These are phyloP conservation scores for Siphamia tubifer DNA, from an alignment of 2,113 vertebrate species.

Conservation along the genomic window DNA sequence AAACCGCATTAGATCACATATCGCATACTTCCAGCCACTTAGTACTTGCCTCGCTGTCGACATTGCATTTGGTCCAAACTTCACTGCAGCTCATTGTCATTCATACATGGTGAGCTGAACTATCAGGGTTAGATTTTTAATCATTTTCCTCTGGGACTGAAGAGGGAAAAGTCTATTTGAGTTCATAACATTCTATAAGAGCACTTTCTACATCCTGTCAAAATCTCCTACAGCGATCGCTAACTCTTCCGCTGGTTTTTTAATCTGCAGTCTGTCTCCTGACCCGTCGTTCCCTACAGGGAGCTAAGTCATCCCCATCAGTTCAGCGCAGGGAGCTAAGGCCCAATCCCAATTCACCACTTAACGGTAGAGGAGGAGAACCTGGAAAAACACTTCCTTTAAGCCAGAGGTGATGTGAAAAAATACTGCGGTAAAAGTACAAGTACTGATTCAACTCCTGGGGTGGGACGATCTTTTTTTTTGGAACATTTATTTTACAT, in stretches of 20 bases:
- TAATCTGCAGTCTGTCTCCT: constrained; percentile 18
- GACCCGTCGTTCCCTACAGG: constrained; percentile 12
- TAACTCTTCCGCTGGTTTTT: constrained; percentile 30
- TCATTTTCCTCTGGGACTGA: constrained; percentile 28
- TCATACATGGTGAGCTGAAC: constrained; percentile 57
- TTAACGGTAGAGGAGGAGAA: too few relatives aligned
- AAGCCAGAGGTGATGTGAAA: too few relatives aligned
- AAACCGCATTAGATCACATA: constrained; percentile 24
- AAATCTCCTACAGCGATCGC: constrained; percentile 28
- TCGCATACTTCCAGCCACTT: constrained; percentile 44
- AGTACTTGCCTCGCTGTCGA: constrained; percentile 43
- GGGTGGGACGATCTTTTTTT: too few relatives aligned
- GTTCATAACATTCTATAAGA: constrained; percentile 18
- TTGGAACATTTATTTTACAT: too few relatives aligned
- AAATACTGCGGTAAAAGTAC: too few relatives aligned
- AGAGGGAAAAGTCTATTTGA: neutral
- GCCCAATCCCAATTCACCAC: too few relatives aligned
- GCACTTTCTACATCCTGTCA: neutral
- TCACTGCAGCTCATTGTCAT: constrained; percentile 53
- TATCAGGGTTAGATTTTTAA: constrained; percentile 44
- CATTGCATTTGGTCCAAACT: constrained; percentile 50
- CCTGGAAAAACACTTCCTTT: too few relatives aligned
- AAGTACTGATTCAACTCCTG: too few relatives aligned
- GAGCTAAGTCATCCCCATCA: constrained; percentile 35
- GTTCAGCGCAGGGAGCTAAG: constrained; percentile 3